Conservation (phyloP, 2,888 invertebrate species). For the Hirtodrosophila trivittata region DNA sequence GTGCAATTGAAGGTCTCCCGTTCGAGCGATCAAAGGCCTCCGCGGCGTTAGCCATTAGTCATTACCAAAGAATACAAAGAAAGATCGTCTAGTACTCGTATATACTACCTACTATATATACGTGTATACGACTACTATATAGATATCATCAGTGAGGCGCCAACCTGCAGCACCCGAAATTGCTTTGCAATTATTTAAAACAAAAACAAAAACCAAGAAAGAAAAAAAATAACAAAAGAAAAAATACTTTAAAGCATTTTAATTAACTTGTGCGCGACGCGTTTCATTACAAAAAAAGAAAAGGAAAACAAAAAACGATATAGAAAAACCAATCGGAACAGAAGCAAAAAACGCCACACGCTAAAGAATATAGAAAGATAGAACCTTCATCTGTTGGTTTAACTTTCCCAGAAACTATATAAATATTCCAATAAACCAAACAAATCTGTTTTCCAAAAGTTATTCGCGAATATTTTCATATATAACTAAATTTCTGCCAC, state of each 20-base stretch:
- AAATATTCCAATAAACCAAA: too few species aligned
- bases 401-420: too few species aligned
- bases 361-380: constrained; percentile 24
- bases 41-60: constrained; percentile 49
- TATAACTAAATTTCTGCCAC: too few species aligned
- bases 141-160: constrained; percentile 51
- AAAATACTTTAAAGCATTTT: constrained; percentile 54
- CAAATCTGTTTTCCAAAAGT: neutral
- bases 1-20: constrained; percentile 42
- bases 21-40: constrained; percentile 21
- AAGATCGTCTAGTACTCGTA: constrained; percentile 19
- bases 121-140: constrained; percentile 2
- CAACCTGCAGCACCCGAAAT: constrained; percentile 49
- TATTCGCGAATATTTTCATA: neutral
- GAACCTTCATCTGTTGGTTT: neutral
- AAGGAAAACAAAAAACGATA: constrained; percentile 16
- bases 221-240: constrained; percentile 25
- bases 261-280: constrained; percentile 62
- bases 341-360: constrained; percentile 21
- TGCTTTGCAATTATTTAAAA: constrained; percentile 64
- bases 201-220: constrained; percentile 29
- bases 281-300: constrained; percentile 15
- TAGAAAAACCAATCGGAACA: constrained; percentile 35
- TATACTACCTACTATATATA: constrained; percentile 31
- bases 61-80: constrained; percentile 52